These are phyloP conservation scores for Cherax destructor DNA, from an alignment of 1,140 invertebrate genomes.

Conservation along the genomic window DNA sequence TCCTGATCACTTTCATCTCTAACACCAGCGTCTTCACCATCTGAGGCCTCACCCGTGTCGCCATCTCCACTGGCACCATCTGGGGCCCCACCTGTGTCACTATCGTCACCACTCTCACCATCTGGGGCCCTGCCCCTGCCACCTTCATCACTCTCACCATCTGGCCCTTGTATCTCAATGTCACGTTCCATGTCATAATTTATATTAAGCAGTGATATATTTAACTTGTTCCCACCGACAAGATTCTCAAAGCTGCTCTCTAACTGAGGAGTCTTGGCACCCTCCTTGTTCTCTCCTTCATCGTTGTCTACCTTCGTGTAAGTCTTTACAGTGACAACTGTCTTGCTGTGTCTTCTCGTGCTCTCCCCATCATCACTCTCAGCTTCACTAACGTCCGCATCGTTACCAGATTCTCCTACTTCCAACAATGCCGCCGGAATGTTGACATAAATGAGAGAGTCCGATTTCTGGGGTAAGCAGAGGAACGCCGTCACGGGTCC, in stretches of 20 bases:
- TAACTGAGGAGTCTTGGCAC: not conserved
- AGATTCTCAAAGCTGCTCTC: not conserved
- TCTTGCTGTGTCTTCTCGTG: not conserved
- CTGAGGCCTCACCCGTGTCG: not conserved
- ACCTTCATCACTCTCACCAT: slow-evolving; percentile 7
- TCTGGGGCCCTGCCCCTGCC: slow-evolving; percentile 6
- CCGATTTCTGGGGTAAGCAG: not conserved
- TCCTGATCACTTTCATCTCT: not conserved
- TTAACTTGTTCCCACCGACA: not conserved
- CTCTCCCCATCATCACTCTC: slow-evolving; percentile 20
- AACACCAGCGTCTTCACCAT: slow-evolving; percentile 33
- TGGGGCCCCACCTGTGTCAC: not conserved
- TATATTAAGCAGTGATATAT: slow-evolving; percentile 11
- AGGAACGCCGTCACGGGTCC: not conserved
- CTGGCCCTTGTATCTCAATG: not conserved
- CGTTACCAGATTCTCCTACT: slow-evolving; percentile 51
- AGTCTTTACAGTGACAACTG: not conserved
- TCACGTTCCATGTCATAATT: slow-evolving; percentile 20
- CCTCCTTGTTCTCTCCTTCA: not conserved
- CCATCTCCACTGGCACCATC: not conserved
- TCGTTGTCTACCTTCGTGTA: slow-evolving; percentile 1
- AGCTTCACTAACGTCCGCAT: slow-evolving; percentile 55
- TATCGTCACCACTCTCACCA: slow-evolving; percentile 41
- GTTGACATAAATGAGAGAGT: slow-evolving; percentile 53
- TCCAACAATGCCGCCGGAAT: slow-evolving; percentile 56